Conservation (phyloP, 2,113 vertebrate species). For the Oenanthe melanoleuca region DNA sequence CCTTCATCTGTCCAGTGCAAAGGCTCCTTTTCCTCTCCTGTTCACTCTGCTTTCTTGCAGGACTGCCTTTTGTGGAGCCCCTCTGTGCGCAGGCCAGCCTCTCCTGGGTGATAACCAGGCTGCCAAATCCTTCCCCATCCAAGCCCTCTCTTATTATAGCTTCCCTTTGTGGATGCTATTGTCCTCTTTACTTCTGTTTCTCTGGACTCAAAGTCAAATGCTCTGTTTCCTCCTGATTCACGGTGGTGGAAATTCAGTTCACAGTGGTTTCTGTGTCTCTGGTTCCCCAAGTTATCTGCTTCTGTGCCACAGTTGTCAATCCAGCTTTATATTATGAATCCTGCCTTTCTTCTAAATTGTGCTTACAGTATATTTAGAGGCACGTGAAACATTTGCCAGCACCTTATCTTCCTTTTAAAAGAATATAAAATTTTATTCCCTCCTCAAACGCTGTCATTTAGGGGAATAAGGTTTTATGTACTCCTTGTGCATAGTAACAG, state of each 20-base stretch:
- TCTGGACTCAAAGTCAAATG: slow-evolving; percentile 36
- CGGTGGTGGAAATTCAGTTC: not conserved
- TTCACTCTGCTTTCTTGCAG: not conserved
- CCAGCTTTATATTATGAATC: not conserved
- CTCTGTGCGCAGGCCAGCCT: not conserved
- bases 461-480: not conserved
- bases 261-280: not conserved
- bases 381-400: not conserved
- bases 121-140: not conserved
- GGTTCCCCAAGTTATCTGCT: not conserved
- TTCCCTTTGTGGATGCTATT: slow-evolving; percentile 16
- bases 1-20: slow-evolving; percentile 6
- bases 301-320: not conserved
- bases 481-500: not conserved
- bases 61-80: not conserved
- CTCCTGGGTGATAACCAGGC: not conserved
- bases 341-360: not conserved
- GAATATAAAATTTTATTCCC: slow-evolving; percentile 18
- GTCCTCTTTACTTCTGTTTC: slow-evolving; percentile 13
- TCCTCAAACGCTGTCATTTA: not conserved
- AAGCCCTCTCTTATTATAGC: not conserved
- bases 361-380: slow-evolving; percentile 2
- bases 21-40: slow-evolving; percentile 8
- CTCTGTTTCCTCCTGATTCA: not conserved
- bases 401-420: slow-evolving; percentile 31